Conservation (phyloP, 2,113 vertebrate genomes). For the Apaloderma vittatum region DNA sequence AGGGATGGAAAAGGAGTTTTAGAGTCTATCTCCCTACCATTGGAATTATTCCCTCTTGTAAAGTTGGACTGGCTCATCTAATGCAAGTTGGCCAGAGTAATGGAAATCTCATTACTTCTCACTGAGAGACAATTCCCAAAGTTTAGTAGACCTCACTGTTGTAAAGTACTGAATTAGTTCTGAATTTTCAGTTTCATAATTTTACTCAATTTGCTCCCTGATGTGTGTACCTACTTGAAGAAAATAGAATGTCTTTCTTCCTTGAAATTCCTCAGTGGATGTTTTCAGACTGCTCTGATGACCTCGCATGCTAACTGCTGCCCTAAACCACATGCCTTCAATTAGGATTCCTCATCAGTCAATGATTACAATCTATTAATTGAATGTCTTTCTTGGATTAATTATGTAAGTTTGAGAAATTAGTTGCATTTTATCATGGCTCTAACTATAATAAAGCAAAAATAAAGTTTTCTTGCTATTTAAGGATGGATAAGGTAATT, state of each 20-base stretch:
- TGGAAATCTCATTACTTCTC: slow-evolving; percentile 7
- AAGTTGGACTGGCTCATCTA: not conserved
- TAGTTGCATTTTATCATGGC: not conserved
- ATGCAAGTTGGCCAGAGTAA: slow-evolving; percentile 17
- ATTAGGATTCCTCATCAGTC: not conserved
- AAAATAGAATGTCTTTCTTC: not conserved
- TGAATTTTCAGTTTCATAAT: slow-evolving; percentile 15
- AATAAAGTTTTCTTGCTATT: not conserved
- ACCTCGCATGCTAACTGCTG: not conserved
- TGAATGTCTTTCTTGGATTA: not conserved
- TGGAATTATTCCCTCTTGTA: slow-evolving; percentile 36
- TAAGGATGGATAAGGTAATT: not conserved
- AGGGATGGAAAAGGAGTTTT: not conserved
- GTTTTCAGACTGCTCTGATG: not conserved
- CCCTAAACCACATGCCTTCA: not conserved
- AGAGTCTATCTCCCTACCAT: not conserved
- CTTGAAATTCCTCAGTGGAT: not conserved
- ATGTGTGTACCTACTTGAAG: not conserved
- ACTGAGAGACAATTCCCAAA: not conserved
- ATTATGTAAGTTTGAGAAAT: not conserved
- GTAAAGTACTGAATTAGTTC: not conserved
- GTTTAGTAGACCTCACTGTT: not conserved
- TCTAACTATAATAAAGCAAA: not conserved
- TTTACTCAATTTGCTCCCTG: not conserved
- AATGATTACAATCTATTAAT: not conserved